Base-by-base conservation (phyloP, 2,888 invertebrate species). In the Cryptocephalus primarius region DNA sequence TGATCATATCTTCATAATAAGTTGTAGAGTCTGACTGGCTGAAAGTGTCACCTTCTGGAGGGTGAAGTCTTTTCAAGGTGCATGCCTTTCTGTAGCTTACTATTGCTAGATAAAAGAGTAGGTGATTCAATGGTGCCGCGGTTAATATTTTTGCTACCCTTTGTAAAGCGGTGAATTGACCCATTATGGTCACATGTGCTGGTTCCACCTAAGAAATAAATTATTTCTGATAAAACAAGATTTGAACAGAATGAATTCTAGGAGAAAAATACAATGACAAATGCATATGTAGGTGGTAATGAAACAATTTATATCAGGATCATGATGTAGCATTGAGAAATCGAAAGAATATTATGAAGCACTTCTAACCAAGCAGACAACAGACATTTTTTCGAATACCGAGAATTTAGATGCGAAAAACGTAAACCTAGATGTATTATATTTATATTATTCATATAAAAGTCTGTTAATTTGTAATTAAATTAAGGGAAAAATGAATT, bases 1-100 rank as follows among this genome's bases (percentile, higher is more conserved):
- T 88, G 47, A 88, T 79, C 71, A 93, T 87, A 71, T 94, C 93
- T 71, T 93, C 93, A 70, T 92, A 93, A 72, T 91, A 94, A n/a
- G 92, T 93, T 42, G 92, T 92, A 9, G 92, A 92, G 71, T 93
- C 94, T 4, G 92, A 92, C 54, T 83, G 83, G 65, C 84, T 85
- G 49, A 85, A 80, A 42, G 87, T 87, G 65, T 92, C 92, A 40
- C 85, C 90, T 65, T 87, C 87, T 38, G 87, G 82, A 49, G 88
- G 86, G 70, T 88, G 86, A 40, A 84, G 79, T 47, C 89, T 77
- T 67, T 88, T 89, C 57, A 91, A 69, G 46, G 86, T 84, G 52
- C 88, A 89, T 1, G 90, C 90, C 73, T 93, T 94, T 60, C 91
- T 81, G 70, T 93, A 93, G 56, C 89, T 86, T 34, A 92, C 88